Conservation (phyloP, 2,797 vertebrate genomes). For the Microcaecilia unicolor region DNA sequence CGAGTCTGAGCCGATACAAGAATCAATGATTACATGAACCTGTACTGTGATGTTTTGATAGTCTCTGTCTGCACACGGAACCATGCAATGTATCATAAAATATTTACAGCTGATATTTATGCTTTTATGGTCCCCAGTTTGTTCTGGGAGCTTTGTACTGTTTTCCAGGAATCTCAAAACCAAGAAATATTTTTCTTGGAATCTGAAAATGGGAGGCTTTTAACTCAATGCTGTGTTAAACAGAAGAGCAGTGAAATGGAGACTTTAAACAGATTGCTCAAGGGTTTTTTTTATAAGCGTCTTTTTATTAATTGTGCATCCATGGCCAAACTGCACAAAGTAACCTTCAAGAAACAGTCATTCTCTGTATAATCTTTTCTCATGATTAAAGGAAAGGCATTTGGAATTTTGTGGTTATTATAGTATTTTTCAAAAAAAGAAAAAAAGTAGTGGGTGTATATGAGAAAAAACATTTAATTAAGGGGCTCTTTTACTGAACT, state of each 20-base stretch:
- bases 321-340: slow-evolving; percentile 32
- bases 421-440: too few relatives aligned
- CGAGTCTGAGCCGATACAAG: too few relatives aligned
- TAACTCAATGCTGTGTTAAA: slow-evolving; percentile 28
- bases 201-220: slow-evolving; percentile 44
- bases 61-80: slow-evolving; percentile 22
- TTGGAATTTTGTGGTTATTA: too few relatives aligned
- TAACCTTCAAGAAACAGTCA: slow-evolving; percentile 13
- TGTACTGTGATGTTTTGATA: too few relatives aligned
- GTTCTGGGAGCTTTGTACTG: slow-evolving; percentile 40
- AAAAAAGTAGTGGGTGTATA: too few relatives aligned
- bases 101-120: slow-evolving; percentile 30
- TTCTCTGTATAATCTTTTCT: slow-evolving; percentile 26
- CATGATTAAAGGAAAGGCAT: too few relatives aligned
- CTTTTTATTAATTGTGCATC: too few relatives aligned
- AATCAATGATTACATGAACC: too few relatives aligned
- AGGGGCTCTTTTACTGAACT: too few relatives aligned
- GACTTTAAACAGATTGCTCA: slow-evolving; percentile 27
- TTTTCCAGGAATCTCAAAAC: slow-evolving; percentile 70
- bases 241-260: slow-evolving; percentile 13
- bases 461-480: too few relatives aligned
- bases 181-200: slow-evolving; percentile 53
- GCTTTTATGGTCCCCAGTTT: slow-evolving; percentile 25
- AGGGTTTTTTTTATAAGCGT: slow-evolving; percentile 26
- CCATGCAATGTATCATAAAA: slow-evolving; percentile 27